Base-by-base conservation (phyloP, 2,113 vertebrate species). In the Mastomys coucha region DNA sequence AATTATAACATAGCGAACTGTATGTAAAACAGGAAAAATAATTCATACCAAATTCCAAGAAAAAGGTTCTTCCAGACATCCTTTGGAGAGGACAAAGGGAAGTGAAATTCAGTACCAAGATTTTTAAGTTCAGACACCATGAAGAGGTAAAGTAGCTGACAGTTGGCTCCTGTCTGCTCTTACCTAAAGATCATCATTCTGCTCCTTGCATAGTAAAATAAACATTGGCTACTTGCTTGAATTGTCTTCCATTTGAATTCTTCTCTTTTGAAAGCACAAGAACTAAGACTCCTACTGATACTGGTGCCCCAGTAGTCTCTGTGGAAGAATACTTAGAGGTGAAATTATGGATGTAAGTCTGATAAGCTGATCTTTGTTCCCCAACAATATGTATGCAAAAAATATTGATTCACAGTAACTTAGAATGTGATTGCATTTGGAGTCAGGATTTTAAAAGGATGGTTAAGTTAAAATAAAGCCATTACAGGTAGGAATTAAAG, bases 381-480 rank as follows among this genome's bases (percentile, higher is more conserved):
- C 13, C 11, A 76, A 56, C 16, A 51, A 39, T 78, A 58, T 3
- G 0, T 42, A 36, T 39, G 0, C 19, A 20, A 9, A 9, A 81
- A n/a, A n/a, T 14, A 7, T 60, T 84, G 80, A 39, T 28, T 3
- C 16, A 7, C 2, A 82, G 10, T 20, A 72, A 10, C 5, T 94
- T 31, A 76, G 3, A 86, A 76, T 93, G 7, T 39, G 84, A 72
- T 31, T 31, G 4, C 76, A 24, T 75, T 92, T 85, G 33, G 9
- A 81, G 24, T 89, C 2, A 63, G 1, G 63, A 13, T 60, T 39
- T 89, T 96, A 42, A 91, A 56, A 51, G 6, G 33, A 2, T 45
- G 81, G n/a, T 51, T 42, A 93, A 77, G 2, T 72, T 82, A 81
- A 96, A 94, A 94, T 77, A 11, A 96, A 26, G 6, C 22, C 26